Conservation (phyloP, 2,797 vertebrate genomes). For the Lycodopsis pacificus region DNA sequence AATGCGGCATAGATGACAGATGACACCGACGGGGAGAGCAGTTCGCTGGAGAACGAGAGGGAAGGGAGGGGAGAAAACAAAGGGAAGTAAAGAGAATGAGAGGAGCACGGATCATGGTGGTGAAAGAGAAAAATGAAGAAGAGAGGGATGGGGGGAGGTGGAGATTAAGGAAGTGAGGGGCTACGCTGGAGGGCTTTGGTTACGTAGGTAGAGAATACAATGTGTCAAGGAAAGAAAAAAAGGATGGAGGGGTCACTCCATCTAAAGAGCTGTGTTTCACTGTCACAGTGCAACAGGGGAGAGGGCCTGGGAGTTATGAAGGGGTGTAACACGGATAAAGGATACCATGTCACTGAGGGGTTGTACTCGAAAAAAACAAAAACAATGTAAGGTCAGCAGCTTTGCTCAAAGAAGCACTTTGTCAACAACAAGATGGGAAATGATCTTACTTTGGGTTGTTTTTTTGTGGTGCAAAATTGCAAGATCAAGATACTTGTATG, state of each 20-base stretch:
- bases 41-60: conserved; percentile 31
- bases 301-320: conserved; percentile 58
- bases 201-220: conserved; percentile 79
- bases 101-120: conserved; percentile 41
- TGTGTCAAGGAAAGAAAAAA: conserved; percentile 66
- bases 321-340: conserved; percentile 66
- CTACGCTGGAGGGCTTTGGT: conserved; percentile 73
- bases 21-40: conserved; percentile 58
- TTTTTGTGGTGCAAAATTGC: not conserved
- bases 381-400: conserved; percentile 58
- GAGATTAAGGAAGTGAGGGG: conserved; percentile 63
- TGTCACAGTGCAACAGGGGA: conserved; percentile 73
- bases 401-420: conserved; percentile 39
- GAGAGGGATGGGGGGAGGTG: conserved; percentile 27
- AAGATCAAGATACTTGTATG: not conserved
- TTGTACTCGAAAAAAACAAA: conserved; percentile 32
- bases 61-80: conserved; percentile 30
- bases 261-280: conserved; percentile 66
- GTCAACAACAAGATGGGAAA: conserved; percentile 6
- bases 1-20: conserved; percentile 48
- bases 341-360: conserved; percentile 69
- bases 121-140: conserved; percentile 63
- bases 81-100: conserved; percentile 34
- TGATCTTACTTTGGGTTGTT: not conserved
- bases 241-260: conserved; percentile 57